Evolutionary conservation across 2,797 vertebrate genomes (phyloP), one percentile per base, ranked within the genome.

Genomic region (Ambastaia sidthimunki): DNA sequence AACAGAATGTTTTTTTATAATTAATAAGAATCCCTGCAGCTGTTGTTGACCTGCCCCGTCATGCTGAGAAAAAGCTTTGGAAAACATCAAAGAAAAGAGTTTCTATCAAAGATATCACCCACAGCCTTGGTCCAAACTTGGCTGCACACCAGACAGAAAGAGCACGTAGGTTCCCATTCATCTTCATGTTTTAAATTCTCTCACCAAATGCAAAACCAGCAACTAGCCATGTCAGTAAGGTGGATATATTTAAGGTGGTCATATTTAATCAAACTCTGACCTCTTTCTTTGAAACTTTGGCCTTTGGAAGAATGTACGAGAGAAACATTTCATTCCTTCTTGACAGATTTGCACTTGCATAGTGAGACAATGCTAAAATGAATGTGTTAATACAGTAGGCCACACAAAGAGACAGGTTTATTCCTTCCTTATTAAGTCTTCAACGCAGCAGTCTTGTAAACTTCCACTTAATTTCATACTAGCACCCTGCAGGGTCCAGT

Each of bases 61-160:
- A 85, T 77, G 44, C 76, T 19, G 59, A 86, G 78, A 62, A 81
- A 37, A 78, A 80, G 81, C 83, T 88, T 80, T 82, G 66, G 62
- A 78, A 80, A 76, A 84, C 88, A 84, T 88, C 85, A 90, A 88
- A 92, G 84, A 78, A 44, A 86, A 82, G 59, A 75, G 74, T 81
- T 86, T 80, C 77, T 73, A 76, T 78, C 48, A 76, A 83, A 66
- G 65, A 88, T 88, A 90, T 90, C 90, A 90, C 88, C 87, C 87
- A 84, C 74, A 78, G 78, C 57, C 44, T 66, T 25, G 16, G 75
- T 71, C 71, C 74, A 84, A 75, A 67, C 60, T 44, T 25, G 65
- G 68, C 54, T 71, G 23, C 65, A 81, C 81, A 77, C 57, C 63
- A 71, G 86, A 84, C 87, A 79, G 81, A 65, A 72, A 84, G 52